Base-by-base conservation (phyloP, 2,888 invertebrate genomes). In the Erebia aethiops region DNA sequence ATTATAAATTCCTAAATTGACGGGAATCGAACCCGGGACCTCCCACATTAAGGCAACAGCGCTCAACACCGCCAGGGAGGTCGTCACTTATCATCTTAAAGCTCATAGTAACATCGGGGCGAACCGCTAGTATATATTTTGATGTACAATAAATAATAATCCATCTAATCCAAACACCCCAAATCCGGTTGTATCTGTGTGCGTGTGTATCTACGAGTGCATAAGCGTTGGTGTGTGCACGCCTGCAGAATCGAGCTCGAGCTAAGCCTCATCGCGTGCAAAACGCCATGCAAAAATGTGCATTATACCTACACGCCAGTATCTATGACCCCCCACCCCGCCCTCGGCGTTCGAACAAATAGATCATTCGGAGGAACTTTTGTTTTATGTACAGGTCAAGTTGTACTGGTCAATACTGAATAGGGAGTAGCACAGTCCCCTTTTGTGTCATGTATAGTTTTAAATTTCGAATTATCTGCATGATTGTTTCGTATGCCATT, bases 241-340 rank as follows among this genome's bases (percentile, higher is more conserved):
- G 86, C 79, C 78, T 89, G 91, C 91, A 91, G 86, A 84, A 81
- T 78, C 78, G 85, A 89, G 89, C 88, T 85, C 81, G 78, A 77
- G 85, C 85, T 82, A 81, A 84, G 85, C 83, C 79, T 81, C 86
- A 84, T 89, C 87, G 89, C 88, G 85, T 86, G 89, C 88, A 84
- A 81, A 86, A 87, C 85, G 85, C 88, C 88, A 85, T 92, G 92
- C 92, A 92, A 90, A 91, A 92, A 91, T 91, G 88, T 90, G 89
- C 87, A 87, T 84, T 85, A 84, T 82, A 83, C 80, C 81, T 82
- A 85, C 82, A 84, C 79, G 85, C 91, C 90, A 89, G 80, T 77
- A 80, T 76, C 80, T 79, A 78, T 83, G 91, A 87, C 83, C 88
- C 83, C 82, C 86, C 83, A 70, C 78, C 81, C 81, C 83, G 80